Evolutionary conservation across 2,113 vertebrate genomes (phyloP).

Genomic region (Nipponia nippon): DNA sequence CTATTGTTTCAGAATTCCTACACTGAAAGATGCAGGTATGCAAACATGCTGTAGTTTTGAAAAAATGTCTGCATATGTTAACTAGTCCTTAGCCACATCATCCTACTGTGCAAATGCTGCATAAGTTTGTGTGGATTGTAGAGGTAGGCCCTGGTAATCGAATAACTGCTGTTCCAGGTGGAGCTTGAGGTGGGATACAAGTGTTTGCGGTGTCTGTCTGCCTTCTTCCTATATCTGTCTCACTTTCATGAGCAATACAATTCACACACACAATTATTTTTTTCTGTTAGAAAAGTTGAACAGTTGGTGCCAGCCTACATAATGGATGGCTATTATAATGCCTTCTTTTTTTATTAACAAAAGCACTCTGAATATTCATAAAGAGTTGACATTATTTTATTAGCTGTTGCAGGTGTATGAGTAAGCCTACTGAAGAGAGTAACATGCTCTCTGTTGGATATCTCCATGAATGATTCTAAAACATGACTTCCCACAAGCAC

Average conservation of each 20-base stretch:
- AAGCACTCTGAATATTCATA: conserved; percentile 9
- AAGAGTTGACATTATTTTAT: conserved; percentile 37
- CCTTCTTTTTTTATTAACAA: neutral
- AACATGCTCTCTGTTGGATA: conserved; percentile 14
- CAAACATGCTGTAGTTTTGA: neutral
- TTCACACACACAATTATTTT: neutral
- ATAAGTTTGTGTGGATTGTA: neutral
- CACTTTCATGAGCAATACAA: neutral
- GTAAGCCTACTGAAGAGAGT: neutral
- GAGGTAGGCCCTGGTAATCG: neutral
- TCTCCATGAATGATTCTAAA: conserved; percentile 5
- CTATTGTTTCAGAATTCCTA: neutral
- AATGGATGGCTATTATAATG: neutral
- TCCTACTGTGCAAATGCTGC: neutral
- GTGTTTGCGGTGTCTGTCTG: neutral
- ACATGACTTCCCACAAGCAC: conserved; percentile 2
- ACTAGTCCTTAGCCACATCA: neutral
- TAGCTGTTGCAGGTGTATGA: neutral
- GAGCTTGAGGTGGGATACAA: neutral
- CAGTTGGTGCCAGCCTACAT: neutral
- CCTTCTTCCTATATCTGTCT: neutral
- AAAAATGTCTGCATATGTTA: neutral
- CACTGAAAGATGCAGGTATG: neutral
- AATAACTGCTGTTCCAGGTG: neutral
- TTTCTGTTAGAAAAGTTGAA: neutral